A percentile compares a stretch with the other conserved stretches of the same genome.
Evolutionary conservation across 2,113 vertebrate genomes (phyloP).

Genomic region (Neogale vison): DNA sequence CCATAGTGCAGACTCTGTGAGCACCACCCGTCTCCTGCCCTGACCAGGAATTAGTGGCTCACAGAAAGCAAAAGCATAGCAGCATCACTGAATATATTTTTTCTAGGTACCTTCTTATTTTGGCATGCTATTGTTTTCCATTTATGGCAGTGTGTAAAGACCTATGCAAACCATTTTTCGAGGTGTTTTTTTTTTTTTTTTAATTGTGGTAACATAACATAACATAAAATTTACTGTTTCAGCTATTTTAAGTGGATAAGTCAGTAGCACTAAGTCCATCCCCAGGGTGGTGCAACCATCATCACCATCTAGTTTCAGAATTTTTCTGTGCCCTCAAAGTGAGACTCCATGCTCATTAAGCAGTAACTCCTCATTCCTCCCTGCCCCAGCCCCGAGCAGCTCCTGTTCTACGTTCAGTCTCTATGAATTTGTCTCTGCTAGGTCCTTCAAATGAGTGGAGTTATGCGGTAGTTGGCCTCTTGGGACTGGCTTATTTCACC

Average conservation of each 20-base stretch:
- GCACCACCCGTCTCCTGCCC: no score
- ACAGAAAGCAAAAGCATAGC: not conserved
- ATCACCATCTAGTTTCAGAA: not conserved
- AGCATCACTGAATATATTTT: not conserved
- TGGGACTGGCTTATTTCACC: not conserved
- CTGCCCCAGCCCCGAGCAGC: not conserved
- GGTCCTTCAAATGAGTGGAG: not conserved
- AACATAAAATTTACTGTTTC: not conserved
- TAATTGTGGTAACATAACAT: not conserved
- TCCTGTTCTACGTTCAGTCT: not conserved
- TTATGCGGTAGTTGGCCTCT: not conserved
- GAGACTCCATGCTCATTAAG: not conserved
- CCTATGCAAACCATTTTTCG: not conserved
- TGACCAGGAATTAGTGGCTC: not conserved
- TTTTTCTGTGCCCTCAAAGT: not conserved
- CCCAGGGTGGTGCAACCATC: not conserved
- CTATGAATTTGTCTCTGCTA: not conserved
- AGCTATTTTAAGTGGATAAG: not conserved
- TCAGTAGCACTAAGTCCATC: not conserved
- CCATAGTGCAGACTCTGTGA: not conserved
- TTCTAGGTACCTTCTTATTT: not conserved
- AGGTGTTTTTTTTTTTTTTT: not conserved
- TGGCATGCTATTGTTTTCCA: not conserved
- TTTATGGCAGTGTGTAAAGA: not conserved
- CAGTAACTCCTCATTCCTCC: not conserved